Evolutionary conservation across 2,797 vertebrate species (phyloP).

Genomic region (Xiphophorus birchmanni): DNA sequence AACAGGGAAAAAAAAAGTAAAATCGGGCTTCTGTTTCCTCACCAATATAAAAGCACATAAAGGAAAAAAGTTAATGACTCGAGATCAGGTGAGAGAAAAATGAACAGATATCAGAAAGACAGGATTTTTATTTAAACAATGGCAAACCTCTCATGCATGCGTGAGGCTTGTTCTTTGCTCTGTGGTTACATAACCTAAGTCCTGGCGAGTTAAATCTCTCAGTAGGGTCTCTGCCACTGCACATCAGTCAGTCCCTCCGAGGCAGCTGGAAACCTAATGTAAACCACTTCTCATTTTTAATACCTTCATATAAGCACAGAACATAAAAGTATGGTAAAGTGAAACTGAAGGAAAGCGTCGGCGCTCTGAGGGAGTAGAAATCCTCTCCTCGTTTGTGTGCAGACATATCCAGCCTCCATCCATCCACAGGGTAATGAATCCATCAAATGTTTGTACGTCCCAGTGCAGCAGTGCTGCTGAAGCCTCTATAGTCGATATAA

Average conservation of each 20-base stretch:
- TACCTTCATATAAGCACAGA: slow-evolving; percentile 17
- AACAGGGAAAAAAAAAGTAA: slow-evolving; percentile 26
- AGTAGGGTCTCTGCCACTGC: slow-evolving; percentile 43
- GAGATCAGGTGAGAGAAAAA: slow-evolving; percentile 27
- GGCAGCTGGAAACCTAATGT: slow-evolving; percentile 19
- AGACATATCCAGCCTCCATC: slow-evolving; percentile 6
- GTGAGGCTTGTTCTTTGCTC: slow-evolving; percentile 32
- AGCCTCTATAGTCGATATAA: slow-evolving; percentile 52
- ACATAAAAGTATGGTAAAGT: slow-evolving; percentile 2
- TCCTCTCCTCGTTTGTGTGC: background rate
- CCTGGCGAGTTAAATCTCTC: slow-evolving; percentile 65
- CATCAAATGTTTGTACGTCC: slow-evolving; percentile 34
- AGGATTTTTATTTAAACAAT: slow-evolving; percentile 36
- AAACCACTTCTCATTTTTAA: slow-evolving; percentile 19
- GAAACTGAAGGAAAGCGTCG: slow-evolving; percentile 10
- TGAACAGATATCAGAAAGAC: slow-evolving; percentile 12
- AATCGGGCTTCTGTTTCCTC: slow-evolving; percentile 35
- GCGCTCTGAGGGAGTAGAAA: slow-evolving; percentile 5
- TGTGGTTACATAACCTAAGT: slow-evolving; percentile 65
- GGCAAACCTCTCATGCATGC: slow-evolving; percentile 28
- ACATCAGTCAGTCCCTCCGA: slow-evolving; percentile 43
- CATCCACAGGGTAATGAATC: slow-evolving; percentile 19
- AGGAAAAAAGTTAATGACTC: slow-evolving; percentile 41
- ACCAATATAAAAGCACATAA: slow-evolving; percentile 26
- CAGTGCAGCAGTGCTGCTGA: slow-evolving; percentile 21